Evolutionary conservation across 2,113 vertebrate genomes (phyloP).

Genomic region (Uropsilus gracilis): DNA sequence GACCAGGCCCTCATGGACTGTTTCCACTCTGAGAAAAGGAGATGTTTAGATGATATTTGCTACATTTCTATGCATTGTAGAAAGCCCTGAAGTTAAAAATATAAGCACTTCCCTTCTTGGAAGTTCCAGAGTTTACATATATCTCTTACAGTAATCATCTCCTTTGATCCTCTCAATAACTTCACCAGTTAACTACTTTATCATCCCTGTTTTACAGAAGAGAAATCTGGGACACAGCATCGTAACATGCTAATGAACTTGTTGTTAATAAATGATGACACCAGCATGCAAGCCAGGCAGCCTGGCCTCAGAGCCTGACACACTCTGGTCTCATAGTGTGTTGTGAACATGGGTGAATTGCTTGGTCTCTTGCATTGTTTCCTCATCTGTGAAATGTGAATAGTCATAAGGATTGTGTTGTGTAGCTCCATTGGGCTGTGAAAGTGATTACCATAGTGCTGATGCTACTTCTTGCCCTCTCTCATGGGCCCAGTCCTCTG

Average conservation of each 20-base stretch:
- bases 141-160: slow-evolving; percentile 10
- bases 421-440: accelerated
- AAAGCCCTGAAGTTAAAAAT: background rate
- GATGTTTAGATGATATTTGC: background rate
- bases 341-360: background rate
- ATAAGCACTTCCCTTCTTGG: background rate
- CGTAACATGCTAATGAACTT: background rate
- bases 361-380: background rate
- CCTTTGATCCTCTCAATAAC: background rate
- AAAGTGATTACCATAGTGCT: background rate
- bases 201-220: background rate
- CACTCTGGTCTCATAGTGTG: background rate
- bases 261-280: background rate
- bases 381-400: background rate
- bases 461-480: background rate
- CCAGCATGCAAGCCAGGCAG: background rate
- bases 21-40: slow-evolving; percentile 26
- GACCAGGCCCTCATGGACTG: background rate
- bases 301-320: background rate
- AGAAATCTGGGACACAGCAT: background rate
- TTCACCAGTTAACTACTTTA: background rate
- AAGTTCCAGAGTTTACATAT: background rate
- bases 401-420: background rate
- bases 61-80: background rate
- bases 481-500: background rate